Percentiles rank a stretch among this genome's conserved stretches.
Evolutionary conservation across 2,888 invertebrate species (phyloP).

Genomic region (Drosophila birchii): DNA sequence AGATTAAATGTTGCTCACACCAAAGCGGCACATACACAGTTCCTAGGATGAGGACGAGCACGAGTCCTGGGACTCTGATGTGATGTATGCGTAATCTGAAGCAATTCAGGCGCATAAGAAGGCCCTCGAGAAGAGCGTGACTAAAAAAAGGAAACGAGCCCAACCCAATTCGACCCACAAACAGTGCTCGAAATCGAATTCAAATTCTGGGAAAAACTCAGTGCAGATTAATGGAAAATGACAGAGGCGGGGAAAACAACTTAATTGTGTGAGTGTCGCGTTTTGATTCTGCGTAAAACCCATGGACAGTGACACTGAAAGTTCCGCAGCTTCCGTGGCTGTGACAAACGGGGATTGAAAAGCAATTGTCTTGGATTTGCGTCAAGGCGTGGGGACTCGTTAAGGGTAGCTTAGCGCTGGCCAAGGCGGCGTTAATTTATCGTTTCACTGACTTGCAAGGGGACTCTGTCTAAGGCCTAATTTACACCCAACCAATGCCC

Average conservation of each 20-base stretch:
- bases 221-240: conserved; percentile 48
- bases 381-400: conserved; percentile 59
- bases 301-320: conserved; percentile 25
- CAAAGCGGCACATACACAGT: conserved; percentile 30
- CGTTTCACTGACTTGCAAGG: conserved; percentile 71
- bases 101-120: conserved; percentile 80
- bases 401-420: conserved; percentile 64
- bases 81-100: conserved; percentile 77
- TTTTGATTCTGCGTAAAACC: conserved; percentile 64
- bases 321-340: conserved; percentile 21
- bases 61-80: conserved; percentile 22
- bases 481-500: conserved; percentile 23
- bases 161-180: conserved; percentile 51
- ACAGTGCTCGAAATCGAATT: conserved; percentile 61
- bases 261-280: conserved; percentile 81
- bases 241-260: conserved; percentile 56
- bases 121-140: conserved; percentile 67
- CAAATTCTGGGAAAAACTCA: conserved; percentile 67
- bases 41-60: conserved; percentile 35
- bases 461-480: conserved; percentile 26
- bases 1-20: conserved; percentile 77
- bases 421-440: conserved; percentile 71
- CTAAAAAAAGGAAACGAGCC: conserved; percentile 56
- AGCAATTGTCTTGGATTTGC: conserved; percentile 81
- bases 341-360: conserved; percentile 77